Base-by-base conservation (phyloP, 1,140 invertebrate species). In the Drosophila bifasciata region DNA sequence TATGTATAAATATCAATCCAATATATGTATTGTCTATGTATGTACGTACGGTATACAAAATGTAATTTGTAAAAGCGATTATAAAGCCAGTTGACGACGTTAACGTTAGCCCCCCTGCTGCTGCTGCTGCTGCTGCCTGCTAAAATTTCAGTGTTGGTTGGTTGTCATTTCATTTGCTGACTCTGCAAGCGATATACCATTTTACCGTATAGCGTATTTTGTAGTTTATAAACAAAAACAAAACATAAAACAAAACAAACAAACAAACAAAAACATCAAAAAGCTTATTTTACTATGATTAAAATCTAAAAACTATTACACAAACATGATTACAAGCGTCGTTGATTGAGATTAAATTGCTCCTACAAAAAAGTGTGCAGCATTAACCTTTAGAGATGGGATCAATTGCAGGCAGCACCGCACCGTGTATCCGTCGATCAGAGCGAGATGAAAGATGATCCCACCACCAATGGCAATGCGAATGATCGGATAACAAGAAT, bases 181-280 rank as follows among this genome's bases (percentile, higher is more conserved):
- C 66, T 76, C 57, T 79, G 75, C 79, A 83, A 84, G 49, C 63
- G 78, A 72, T 79, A 85, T 72, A 72, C 69, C 71, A 79, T 79
- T 76, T 84, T 75, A 84, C 77, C 71, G 83, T 84, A 84, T 85
- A 84, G 83, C 83, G 73, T 85, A 80, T 80, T 85, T 36, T 86
- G 72, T 85, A 85, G 80, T 73, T 71, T 66, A 69, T 76, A 80
- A 76, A 76, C 28, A 39, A 71, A 36, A 40, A n/a, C n/a, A n/a
- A n/a, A n/a, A n/a, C n/a, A n/a, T n/a, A n/a, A n/a, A n/a, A n/a
- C n/a, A 5, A 23, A 39, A 36, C 51, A 28, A 21, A 17, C 36
- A 66, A 70, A 71, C 17, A 28, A 72, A 52, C 50, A 52, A 52
- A 50, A 70, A 39, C 25, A 32, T 32, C 9, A 40, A 53, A 55